Conservation (phyloP, 2,888 invertebrate genomes). For the Lomographa bimaculata region DNA sequence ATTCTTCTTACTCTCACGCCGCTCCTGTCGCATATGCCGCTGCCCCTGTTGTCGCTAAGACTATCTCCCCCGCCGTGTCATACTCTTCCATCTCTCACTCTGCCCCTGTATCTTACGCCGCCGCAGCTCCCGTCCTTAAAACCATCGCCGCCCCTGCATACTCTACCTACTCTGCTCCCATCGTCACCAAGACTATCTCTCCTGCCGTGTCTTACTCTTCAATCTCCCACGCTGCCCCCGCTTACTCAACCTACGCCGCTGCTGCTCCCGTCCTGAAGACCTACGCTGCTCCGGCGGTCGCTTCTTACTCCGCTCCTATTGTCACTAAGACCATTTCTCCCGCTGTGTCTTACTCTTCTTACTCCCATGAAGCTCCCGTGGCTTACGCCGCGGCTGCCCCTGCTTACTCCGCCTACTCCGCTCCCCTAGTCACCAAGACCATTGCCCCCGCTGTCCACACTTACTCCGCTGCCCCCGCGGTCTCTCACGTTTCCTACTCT, state of each 20-base stretch:
- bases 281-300: conserved; percentile 50
- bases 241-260: conserved; percentile 48
- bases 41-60: too few species aligned
- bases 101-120: conserved; percentile 39
- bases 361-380: conserved; percentile 55
- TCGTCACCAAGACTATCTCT: conserved; percentile 52
- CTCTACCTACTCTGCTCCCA: conserved; percentile 60
- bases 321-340: conserved; percentile 53
- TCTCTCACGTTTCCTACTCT: conserved; percentile 86
- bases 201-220: conserved; percentile 57
- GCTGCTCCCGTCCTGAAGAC: conserved; percentile 51
- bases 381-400: conserved; percentile 51
- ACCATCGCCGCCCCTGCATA: conserved; percentile 51
- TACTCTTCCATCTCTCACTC: conserved; percentile 46
- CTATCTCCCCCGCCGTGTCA: conserved; percentile 51
- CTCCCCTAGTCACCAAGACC: conserved; percentile 64
- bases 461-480: conserved; percentile 56
- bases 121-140: conserved; percentile 51
- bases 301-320: conserved; percentile 61
- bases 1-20: too few species aligned
- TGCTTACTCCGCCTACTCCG: conserved; percentile 48
- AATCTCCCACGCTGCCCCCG: conserved; percentile 58
- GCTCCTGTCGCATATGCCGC: too few species aligned
- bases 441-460: conserved; percentile 41
- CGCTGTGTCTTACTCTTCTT: conserved; percentile 54